Percentiles rank a stretch among this genome's conserved stretches.
These are phyloP conservation scores for Cecidostiba fungosa DNA, from an alignment of 2,888 invertebrate species.

Conservation along the genomic window DNA sequence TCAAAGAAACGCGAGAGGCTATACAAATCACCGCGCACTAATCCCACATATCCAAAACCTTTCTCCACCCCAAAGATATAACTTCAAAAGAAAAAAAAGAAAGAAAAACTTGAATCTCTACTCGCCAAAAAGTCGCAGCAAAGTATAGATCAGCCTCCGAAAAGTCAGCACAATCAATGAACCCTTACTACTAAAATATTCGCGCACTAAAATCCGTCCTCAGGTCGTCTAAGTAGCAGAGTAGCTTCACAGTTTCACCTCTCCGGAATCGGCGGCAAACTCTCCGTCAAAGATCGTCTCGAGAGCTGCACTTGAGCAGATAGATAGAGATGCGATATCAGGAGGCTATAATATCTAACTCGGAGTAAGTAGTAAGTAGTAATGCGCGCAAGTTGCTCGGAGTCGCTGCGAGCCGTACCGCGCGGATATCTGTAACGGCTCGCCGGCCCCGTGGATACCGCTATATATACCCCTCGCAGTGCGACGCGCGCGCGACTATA, in stretches of 20 bases:
- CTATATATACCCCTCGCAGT: slow-evolving; percentile 71
- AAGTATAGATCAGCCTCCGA: no score
- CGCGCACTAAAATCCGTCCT: background rate
- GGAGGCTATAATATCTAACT: background rate
- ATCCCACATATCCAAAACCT: no score
- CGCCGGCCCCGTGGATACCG: background rate
- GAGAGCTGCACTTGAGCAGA: no score
- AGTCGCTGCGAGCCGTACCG: background rate
- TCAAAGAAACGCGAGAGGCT: no score
- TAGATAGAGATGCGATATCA: no score
- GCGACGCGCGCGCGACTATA: slow-evolving; percentile 66
- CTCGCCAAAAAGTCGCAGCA: background rate
- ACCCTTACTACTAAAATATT: background rate
- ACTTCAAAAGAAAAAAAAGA: no score
- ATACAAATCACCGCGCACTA: no score
- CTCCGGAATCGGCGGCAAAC: background rate
- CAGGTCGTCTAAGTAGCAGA: background rate
- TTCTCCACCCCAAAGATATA: no score
- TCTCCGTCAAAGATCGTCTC: background rate
- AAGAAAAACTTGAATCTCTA: background rate
- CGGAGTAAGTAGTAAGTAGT: background rate
- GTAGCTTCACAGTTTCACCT: background rate
- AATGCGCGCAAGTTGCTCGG: background rate
- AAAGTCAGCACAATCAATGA: background rate
- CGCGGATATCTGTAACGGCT: slow-evolving; percentile 5